phyloP scores from a whole-genome alignment of 2,113 vertebrate genomes.

The Sphyrna mokarran region DNA sequence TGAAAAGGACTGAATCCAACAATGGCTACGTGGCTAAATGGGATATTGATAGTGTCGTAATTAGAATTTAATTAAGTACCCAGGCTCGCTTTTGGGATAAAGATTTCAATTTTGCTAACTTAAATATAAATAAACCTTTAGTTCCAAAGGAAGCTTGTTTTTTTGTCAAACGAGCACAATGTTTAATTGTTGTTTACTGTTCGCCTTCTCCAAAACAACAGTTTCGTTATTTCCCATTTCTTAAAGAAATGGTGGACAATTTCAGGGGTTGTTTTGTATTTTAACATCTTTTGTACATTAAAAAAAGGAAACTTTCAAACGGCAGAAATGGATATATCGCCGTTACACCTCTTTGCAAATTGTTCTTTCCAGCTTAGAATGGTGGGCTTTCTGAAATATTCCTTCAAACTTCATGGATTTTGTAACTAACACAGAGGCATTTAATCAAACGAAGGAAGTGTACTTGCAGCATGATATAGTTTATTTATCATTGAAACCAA shows the following conservation, averaged over 20 bases:
- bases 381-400: not conserved
- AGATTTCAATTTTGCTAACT: constrained; percentile 88
- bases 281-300: not conserved
- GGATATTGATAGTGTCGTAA: constrained; percentile 97
- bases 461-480: not conserved
- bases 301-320: constrained; percentile 14
- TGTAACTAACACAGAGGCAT: not conserved
- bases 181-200: constrained; percentile 32
- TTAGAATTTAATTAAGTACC: constrained; percentile 99
- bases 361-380: not conserved
- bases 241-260: not conserved
- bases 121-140: constrained; percentile 82
- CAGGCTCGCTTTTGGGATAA: constrained; percentile 82
- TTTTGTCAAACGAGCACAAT: not conserved
- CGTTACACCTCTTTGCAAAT: not conserved
- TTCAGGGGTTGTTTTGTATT: not conserved
- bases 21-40: constrained; percentile 90
- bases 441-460: constrained; percentile 2
- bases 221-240: not conserved
- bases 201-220: not conserved
- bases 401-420: not conserved
- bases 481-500: not conserved
- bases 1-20: constrained; percentile 70
- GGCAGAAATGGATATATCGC: not conserved
- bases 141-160: constrained; percentile 41